Percentiles rank a stretch among this genome's conserved stretches.
These are phyloP conservation scores for Cremastobaeus sp. DNA, from an alignment of 2,888 invertebrate genomes.

Conservation along the genomic window DNA sequence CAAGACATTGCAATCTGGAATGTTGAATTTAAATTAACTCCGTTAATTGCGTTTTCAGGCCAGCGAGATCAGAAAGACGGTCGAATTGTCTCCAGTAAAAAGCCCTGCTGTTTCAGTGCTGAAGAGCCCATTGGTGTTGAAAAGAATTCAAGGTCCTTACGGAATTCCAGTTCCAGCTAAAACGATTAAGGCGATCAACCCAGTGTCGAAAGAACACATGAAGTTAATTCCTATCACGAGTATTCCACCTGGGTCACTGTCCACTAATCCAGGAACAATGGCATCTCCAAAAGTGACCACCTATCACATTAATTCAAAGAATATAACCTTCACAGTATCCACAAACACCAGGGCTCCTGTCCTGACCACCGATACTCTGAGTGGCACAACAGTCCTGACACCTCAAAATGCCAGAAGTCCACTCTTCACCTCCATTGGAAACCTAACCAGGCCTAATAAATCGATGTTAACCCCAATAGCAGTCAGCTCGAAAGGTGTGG, in stretches of 20 bases:
- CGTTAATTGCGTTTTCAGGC: slow-evolving; percentile 63
- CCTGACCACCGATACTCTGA: slow-evolving; percentile 3
- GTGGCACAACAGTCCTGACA: slow-evolving; percentile 46
- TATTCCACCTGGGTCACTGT: slow-evolving; percentile 23
- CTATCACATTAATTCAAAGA: slow-evolving; percentile 56
- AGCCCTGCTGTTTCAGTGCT: slow-evolving; percentile 67
- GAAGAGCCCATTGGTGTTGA: slow-evolving; percentile 69
- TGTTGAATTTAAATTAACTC: no score
- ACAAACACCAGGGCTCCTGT: slow-evolving; percentile 3
- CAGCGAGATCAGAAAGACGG: slow-evolving; percentile 70
- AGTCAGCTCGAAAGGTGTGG: slow-evolving; percentile 9
- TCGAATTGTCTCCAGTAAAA: slow-evolving; percentile 68
- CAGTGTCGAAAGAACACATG: slow-evolving; percentile 62
- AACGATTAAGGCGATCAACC: slow-evolving; percentile 47
- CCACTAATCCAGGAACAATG: slow-evolving; percentile 35
- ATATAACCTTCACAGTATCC: slow-evolving; percentile 37
- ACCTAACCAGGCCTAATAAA: slow-evolving; percentile 29
- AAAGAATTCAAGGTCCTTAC: slow-evolving; percentile 60
- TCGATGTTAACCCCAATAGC: slow-evolving; percentile 35
- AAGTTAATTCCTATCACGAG: slow-evolving; percentile 71
- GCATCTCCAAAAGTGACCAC: slow-evolving; percentile 43
- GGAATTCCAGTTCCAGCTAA: slow-evolving; percentile 33
- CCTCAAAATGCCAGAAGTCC: slow-evolving; percentile 28
- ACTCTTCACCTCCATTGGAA: slow-evolving; percentile 20
- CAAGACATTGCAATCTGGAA: no score